Conservation (phyloP, 2,888 invertebrate genomes). For the Drosophila anomalata region DNA sequence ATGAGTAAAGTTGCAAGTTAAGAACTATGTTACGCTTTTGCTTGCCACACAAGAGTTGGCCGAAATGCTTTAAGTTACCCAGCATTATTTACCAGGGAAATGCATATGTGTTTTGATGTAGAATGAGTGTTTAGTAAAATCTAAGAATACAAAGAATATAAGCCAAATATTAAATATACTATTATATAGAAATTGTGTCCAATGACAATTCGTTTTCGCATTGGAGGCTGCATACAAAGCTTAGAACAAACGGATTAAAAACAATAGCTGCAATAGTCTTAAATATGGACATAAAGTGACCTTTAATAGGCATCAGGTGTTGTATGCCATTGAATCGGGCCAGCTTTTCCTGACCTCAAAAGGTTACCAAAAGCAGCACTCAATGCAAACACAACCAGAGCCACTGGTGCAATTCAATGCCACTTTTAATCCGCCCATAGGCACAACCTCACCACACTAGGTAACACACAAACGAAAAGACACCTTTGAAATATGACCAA, state of each 20-base stretch:
- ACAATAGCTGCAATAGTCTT: not conserved
- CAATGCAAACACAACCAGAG: slow-evolving; percentile 77
- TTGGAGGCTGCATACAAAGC: slow-evolving; percentile 75
- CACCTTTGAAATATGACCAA: slow-evolving; percentile 40
- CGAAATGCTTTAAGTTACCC: slow-evolving; percentile 4
- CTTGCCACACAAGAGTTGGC: slow-evolving; percentile 61
- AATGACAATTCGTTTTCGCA: slow-evolving; percentile 48
- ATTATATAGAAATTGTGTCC: not conserved
- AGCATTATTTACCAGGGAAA: slow-evolving; percentile 19
- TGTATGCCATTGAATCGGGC: slow-evolving; percentile 66
- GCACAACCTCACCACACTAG: slow-evolving; percentile 22
- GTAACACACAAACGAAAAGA: not conserved
- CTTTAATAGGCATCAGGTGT: slow-evolving; percentile 77
- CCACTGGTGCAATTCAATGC: slow-evolving; percentile 78
- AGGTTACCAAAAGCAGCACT: slow-evolving; percentile 62
- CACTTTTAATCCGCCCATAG: slow-evolving; percentile 61
- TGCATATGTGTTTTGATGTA: slow-evolving; percentile 21
- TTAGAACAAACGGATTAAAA: slow-evolving; percentile 10
- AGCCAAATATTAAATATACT: not conserved
- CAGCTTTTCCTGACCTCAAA: slow-evolving; percentile 53
- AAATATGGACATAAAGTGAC: slow-evolving; percentile 59
- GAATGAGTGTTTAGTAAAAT: slow-evolving; percentile 43
- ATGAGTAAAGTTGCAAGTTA: slow-evolving; percentile 5
- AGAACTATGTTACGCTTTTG: slow-evolving; percentile 38
- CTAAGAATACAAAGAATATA: slow-evolving; percentile 53